Base-by-base conservation (phyloP, 2,888 invertebrate genomes). In the Sturmia bella region DNA sequence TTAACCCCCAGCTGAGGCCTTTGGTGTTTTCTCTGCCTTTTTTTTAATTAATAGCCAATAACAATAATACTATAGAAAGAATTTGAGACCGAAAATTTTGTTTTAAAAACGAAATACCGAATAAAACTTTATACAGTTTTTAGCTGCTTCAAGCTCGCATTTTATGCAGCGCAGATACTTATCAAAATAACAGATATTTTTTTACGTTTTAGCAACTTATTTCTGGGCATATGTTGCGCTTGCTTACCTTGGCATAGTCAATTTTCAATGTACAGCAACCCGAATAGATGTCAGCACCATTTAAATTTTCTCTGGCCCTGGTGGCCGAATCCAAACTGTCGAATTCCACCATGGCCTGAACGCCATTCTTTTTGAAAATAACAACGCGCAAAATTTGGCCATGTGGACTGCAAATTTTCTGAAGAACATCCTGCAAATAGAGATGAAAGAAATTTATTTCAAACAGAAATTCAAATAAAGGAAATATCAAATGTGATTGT, bases 191-290 rank as follows among this genome's bases (percentile, higher is more conserved):
- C n/a, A n/a, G n/a, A n/a, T n/a, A n/a, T n/a, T n/a, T n/a, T n/a
- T n/a, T n/a, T n/a, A n/a, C n/a, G n/a, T n/a, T n/a, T n/a, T n/a
- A n/a, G 3, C 1, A 32, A 3, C 1, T 13, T 43, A 0, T 24
- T 15, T 7, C 19, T 32, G 7, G 7, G 3, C 7, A 6, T 9
- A 32, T n/a, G n/a, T n/a, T n/a, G n/a, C n/a, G n/a, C n/a, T 27
- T 17, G 37, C 15, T 24, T 91, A 99, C 99, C 97, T 99, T 99
- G 74, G 99, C 99, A 91, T 95, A 99, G 92, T 99, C 99, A 91
- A 99, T 98, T 94, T 99, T 98, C 88, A 99, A 93, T 84, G 99
- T 99, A 92, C 99, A 99, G 93, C 99, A 99, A 84, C 99, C 99
- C 59, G 98, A 98, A 92, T 99, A 99, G 89, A 99, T 99, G 92